Evolutionary conservation across 2,888 invertebrate genomes (phyloP), one percentile per base, ranked within the genome.

Genomic region (Cyaniris semiargus): DNA sequence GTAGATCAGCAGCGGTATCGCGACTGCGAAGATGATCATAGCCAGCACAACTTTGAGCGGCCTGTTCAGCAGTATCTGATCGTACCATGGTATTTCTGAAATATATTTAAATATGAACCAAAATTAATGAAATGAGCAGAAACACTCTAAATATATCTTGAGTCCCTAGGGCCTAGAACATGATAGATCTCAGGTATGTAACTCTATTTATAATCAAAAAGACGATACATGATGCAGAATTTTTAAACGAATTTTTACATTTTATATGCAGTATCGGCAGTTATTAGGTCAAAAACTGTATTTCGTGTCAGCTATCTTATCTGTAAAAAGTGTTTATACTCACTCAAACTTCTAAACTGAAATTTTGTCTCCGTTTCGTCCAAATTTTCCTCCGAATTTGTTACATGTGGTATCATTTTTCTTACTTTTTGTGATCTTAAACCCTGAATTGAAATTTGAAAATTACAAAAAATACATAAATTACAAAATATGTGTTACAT

Each of bases 31-130:
- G 75, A 92, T 7, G 34, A 88, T 1, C 15, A 91, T 72, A 0
- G 81, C 82, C 5, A 87, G 0, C 0, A 84, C 76, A 0, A 93
- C 84, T 81, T 90, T 91, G 1, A 90, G 78, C 1, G 92, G 88
- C 77, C 88, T 84, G 82, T 92, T 93, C 2, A 94, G 82, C 7
- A 94, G 81, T 1, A 94, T 70, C n/a, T 81, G 81, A 78, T 94
- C 86, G 77, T 90, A 87, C 94, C 94, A 94, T 84, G 86, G 87
- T 8, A 89, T 77, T 77, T 87, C 94, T 94, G 90, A 70, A 92
- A 91, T 78, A 21, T 21, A 10, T 58, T 58, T 58, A 3, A 58
- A 58, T 44, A 3, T 53, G 18, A 53, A 53, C 53, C 1, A 53
- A 15, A 53, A 5, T 18, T 15, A 53, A 4, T 53, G 3, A 18